Evolutionary conservation across 2,797 vertebrate species (phyloP).

Genomic region (Xenops minutus): DNA sequence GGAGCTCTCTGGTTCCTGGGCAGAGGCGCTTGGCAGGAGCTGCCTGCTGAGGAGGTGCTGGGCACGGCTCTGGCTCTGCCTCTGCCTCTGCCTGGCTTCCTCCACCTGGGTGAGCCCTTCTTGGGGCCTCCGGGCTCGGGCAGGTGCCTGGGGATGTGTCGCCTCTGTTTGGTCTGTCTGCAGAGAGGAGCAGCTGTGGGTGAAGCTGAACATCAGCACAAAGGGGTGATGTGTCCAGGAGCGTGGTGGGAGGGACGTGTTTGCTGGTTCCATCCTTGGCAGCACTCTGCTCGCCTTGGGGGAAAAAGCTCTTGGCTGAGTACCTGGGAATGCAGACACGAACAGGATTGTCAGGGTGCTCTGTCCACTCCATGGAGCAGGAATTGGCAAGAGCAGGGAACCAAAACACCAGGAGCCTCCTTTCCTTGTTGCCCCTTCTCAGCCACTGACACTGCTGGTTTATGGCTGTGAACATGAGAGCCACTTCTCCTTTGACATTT

Average conservation of each 20-base stretch:
- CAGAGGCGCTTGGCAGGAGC: neutral
- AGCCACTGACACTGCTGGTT: neutral
- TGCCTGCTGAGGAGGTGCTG: accelerated
- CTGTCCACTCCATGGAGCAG: accelerated
- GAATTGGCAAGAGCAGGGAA: neutral
- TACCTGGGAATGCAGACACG: neutral
- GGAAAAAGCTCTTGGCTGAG: neutral
- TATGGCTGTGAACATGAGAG: neutral
- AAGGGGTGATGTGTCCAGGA: neutral
- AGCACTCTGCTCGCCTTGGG: neutral
- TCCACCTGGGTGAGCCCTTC: accelerated
- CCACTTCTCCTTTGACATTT: neutral
- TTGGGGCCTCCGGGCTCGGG: neutral
- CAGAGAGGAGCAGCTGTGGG: neutral
- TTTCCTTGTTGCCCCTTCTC: neutral
- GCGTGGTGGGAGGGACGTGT: accelerated
- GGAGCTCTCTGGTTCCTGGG: neutral
- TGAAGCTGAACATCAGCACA: neutral
- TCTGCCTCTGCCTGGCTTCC: neutral
- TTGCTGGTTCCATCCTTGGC: neutral
- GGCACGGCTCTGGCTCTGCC: neutral
- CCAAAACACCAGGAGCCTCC: neutral
- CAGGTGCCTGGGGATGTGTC: neutral
- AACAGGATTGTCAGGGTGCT: neutral
- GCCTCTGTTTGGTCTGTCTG: accelerated